Percentiles rank a stretch among this genome's conserved stretches.
These are phyloP conservation scores for Agonopterix heracliana DNA, from an alignment of 2,888 invertebrate species.

Conservation along the genomic window DNA sequence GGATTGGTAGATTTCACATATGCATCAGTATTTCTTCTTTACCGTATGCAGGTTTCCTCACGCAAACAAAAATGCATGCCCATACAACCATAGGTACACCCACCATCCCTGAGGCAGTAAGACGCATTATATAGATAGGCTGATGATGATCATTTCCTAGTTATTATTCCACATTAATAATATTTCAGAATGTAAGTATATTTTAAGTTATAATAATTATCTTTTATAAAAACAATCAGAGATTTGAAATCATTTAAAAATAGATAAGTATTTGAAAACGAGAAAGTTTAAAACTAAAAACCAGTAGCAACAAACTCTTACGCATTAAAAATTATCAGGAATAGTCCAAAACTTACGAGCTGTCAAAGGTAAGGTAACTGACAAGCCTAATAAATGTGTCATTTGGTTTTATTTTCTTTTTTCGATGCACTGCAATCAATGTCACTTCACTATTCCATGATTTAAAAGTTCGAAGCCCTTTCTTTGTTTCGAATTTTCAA, in stretches of 20 bases:
- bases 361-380: constrained; percentile 58
- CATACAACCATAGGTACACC: no score
- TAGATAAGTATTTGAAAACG: neutral
- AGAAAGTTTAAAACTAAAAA: constrained; percentile 4
- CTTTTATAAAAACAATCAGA: no score
- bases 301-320: constrained; percentile 53
- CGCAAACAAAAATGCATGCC: no score
- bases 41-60: no score
- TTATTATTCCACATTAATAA: no score
- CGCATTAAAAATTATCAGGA: constrained; percentile 67
- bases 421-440: constrained; percentile 45
- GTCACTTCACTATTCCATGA: constrained; percentile 63
- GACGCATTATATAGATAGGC: no score
- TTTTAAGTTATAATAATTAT: no score
- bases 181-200: no score
- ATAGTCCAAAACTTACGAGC: constrained; percentile 63
- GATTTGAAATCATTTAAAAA: neutral
- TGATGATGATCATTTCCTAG: no score
- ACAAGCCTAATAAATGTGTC: constrained; percentile 72
- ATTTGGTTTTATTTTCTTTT: constrained; percentile 48
- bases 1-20: no score
- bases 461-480: constrained; percentile 71
- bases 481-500: constrained; percentile 63
- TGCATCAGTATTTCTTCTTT: no score
- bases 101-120: no score